Evolutionary conservation across 2,113 vertebrate species (phyloP), one percentile per base, ranked within the genome.

Genomic region (Mirounga angustirostris): DNA sequence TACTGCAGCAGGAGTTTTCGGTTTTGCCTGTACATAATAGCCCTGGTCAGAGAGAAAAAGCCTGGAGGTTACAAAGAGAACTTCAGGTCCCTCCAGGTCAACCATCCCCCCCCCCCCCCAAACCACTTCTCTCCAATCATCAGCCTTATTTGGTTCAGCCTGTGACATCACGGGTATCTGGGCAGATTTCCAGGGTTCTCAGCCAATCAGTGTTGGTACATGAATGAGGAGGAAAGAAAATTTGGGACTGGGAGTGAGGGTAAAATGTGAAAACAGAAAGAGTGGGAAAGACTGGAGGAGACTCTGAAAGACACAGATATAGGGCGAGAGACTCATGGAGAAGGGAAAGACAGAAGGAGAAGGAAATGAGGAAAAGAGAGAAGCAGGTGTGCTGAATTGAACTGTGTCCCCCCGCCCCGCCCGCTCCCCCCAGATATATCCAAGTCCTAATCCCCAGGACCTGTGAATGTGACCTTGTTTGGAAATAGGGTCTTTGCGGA

Each of bases 1-100:
- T 97, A 98, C 2, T n/a, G 76, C 36, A 98, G 94, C 81, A 98
- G 76, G 13, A 98, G 59, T 88, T 96, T 96, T 52, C 95, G 90
- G 59, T 98, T 98, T 54, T 82, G 43, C 56, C 97, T 92, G 46
- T 98, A 98, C 0, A 46, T 96, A 16, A 67, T 36, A 73, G 97
- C 96, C 97, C 98, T 98, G 95, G 81, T 33, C 16, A 46, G 65
- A 94, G n/a, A 90, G 88, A 88, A 87, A 93, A 65, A 43, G 26
- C 13, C 56, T 56, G 50, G 26, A 71, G 36, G 56, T 96, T 95
- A 95, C 93, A 24, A 69, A 74, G 21, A 65, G 22, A 76, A 63
- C 50, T 79, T 74, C 21, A 19, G 43, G 33, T 7, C 50, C 24
- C 18, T 30, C 4, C 13, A 21, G 18, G 10, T 67, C 26, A 28